Conservation (phyloP, 2,888 invertebrate genomes). For the Panorpa germanica region DNA sequence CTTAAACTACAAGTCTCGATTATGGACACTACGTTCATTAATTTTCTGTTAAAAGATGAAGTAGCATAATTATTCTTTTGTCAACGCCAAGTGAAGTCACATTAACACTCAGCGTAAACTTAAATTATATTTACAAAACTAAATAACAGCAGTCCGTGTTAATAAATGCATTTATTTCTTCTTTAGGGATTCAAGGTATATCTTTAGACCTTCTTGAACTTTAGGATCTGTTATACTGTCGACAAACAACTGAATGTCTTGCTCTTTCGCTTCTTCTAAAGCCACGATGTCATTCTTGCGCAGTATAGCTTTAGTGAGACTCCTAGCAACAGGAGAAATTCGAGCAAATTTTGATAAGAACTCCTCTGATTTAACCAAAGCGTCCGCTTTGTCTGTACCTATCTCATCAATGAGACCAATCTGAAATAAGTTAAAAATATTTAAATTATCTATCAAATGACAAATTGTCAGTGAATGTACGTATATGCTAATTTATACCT, state of each 20-base stretch:
- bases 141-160: too few relatives aligned
- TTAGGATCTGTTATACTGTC: conserved; percentile 36
- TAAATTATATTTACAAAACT: too few relatives aligned
- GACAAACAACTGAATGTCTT: conserved; percentile 44
- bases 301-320: conserved; percentile 33
- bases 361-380: conserved; percentile 39
- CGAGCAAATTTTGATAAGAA: conserved; percentile 45
- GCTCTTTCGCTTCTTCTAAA: conserved; percentile 35
- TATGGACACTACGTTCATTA: too few relatives aligned
- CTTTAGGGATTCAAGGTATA: conserved; percentile 51
- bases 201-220: conserved; percentile 51
- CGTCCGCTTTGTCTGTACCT: conserved; percentile 45
- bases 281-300: conserved; percentile 28
- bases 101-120: too few relatives aligned
- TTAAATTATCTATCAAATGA: background rate
- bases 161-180: too few relatives aligned
- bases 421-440: conserved; percentile 11
- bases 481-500: conserved; percentile 19
- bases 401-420: conserved; percentile 61
- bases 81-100: too few relatives aligned
- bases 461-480: background rate
- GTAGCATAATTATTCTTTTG: too few relatives aligned
- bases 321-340: conserved; percentile 39
- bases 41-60: too few relatives aligned
- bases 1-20: too few relatives aligned